A percentile compares a stretch with the other conserved stretches of the same genome.
Evolutionary conservation across 2,797 vertebrate species (phyloP).

Genomic region (Spinus pinus): DNA sequence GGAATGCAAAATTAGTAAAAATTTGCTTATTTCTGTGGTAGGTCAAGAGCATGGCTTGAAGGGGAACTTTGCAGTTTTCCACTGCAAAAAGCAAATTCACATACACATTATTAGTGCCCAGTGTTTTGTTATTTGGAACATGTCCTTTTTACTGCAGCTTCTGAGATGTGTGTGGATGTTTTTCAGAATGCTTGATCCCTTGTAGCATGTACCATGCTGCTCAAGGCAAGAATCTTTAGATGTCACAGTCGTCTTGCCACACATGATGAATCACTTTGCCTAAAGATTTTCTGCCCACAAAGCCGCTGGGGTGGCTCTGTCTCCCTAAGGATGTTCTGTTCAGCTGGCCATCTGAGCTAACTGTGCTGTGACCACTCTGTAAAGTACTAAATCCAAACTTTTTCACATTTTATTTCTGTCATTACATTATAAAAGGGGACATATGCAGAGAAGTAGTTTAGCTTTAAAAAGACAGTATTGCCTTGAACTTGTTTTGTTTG

Average conservation of each 20-base stretch:
- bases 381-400: background rate
- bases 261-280: slow-evolving; percentile 62
- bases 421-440: background rate
- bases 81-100: background rate
- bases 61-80: background rate
- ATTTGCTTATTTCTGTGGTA: background rate
- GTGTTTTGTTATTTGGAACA: background rate
- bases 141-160: background rate
- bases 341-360: slow-evolving; percentile 27
- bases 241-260: slow-evolving; percentile 60
- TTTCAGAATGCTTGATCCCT: background rate
- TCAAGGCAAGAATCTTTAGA: slow-evolving; percentile 55
- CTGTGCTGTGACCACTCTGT: background rate
- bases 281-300: slow-evolving; percentile 21
- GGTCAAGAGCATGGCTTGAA: background rate
- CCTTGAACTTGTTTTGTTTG: background rate
- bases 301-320: background rate
- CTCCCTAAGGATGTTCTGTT: slow-evolving; percentile 27
- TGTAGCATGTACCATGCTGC: background rate
- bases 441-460: background rate
- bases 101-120: background rate
- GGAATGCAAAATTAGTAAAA: background rate
- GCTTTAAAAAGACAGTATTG: background rate
- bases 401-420: background rate
- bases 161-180: background rate